phyloP scores from a whole-genome alignment of 1,140 invertebrate species.

The Drosophila bifasciata region DNA sequence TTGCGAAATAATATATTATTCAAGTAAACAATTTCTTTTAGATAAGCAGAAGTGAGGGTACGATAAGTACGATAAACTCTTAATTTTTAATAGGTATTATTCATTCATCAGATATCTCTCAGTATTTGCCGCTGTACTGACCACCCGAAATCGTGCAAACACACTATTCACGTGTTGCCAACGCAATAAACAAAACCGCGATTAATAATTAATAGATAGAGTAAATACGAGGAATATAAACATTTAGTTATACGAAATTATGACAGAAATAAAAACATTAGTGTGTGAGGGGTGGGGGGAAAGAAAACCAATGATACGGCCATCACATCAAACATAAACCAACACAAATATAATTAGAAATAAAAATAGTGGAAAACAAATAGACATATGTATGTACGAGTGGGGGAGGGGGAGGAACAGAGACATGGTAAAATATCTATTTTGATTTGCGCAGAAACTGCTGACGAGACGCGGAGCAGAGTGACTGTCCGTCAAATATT shows the following conservation, averaged over 20 bases:
- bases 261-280: conserved; percentile 43
- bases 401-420: not conserved
- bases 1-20: too few relatives aligned
- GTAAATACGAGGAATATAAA: too few relatives aligned
- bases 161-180: conserved; percentile 22
- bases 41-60: too few relatives aligned
- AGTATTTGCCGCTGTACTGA: conserved; percentile 2
- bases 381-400: not conserved
- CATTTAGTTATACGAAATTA: conserved; percentile 24
- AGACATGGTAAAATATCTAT: conserved; percentile 31
- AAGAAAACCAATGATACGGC: not conserved
- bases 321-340: conserved; percentile 40
- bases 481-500: conserved; percentile 20
- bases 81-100: too few relatives aligned
- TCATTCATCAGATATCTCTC: too few relatives aligned
- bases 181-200: conserved; percentile 4
- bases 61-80: too few relatives aligned
- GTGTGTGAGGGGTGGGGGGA: not conserved
- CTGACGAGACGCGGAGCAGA: conserved; percentile 8
- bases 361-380: conserved; percentile 26
- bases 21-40: too few relatives aligned
- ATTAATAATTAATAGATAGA: conserved; percentile 2
- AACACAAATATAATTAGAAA: conserved; percentile 34
- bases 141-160: conserved; percentile 13
- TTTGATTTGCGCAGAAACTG: conserved; percentile 38